Base-by-base conservation (phyloP, 2,113 vertebrate species). In the Argyrosomus japonicus region DNA sequence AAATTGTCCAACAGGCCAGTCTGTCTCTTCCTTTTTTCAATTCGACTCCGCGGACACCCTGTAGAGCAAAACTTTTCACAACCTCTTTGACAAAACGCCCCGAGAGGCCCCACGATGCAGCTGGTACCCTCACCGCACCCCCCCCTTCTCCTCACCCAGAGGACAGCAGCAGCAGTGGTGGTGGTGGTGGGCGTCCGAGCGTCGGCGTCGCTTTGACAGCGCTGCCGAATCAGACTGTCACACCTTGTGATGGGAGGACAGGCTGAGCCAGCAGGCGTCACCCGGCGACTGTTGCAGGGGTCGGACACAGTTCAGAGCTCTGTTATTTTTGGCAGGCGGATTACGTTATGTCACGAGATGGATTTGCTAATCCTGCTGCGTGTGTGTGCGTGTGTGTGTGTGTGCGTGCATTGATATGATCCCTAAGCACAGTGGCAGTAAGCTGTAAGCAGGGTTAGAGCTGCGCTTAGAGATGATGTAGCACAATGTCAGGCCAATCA, bases 271-370 rank as follows among this genome's bases (percentile, higher is more conserved):
- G 83, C 85, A 87, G 83, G 87, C 87, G 29, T 81, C 85, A 76
- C 90, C 83, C 63, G 14, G 83, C 56, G 23, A 36, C 83, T 86
- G 76, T 80, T 77, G 69, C 73, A 64, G 86, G 77, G 89, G 87
- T 92, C 78, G 67, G 21, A 32, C 87, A 81, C 83, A 92, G 92
- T 91, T 91, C 90, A 90, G 68, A 83, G 80, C 89, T 81, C 83
- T 84, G 89, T 91, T 93, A 93, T 93, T 92, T 93, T 92, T 89
- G 92, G 90, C 81, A 79, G 86, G 80, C 51, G 79, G 91, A 92
- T 93, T 93, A 92, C 77, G 75, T 90, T 86, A 86, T 91, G 90
- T 93, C 92, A 94, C 88, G 64, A 91, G 91, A 92, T 88, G 89
- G 87, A 87, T 90, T 87, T 77, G 62, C 82, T 92, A 90, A 88